Evolutionary conservation across 2,113 vertebrate species (phyloP).

Genomic region (Upupa epops): DNA sequence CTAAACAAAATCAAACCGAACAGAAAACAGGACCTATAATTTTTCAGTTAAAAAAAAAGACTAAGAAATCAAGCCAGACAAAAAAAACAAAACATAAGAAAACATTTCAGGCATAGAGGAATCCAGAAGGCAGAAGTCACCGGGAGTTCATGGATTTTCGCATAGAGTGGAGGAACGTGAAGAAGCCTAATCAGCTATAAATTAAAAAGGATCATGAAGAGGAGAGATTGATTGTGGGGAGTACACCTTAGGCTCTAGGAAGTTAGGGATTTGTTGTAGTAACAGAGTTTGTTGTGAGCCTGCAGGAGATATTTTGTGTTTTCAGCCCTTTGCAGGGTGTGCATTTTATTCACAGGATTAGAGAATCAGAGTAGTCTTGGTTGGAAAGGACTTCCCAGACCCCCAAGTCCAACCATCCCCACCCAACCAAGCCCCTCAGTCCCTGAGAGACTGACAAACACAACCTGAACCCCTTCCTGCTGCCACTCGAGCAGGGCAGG

Average conservation of each 20-base stretch:
- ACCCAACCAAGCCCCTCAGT: too few species aligned
- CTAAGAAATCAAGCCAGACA: not conserved
- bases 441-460: too few species aligned
- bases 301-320: not conserved
- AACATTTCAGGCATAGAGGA: not conserved
- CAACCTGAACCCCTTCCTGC: too few species aligned
- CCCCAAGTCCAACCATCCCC: too few species aligned
- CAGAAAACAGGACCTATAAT: not conserved
- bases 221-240: not conserved
- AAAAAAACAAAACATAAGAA: slow-evolving; percentile 1
- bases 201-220: not conserved
- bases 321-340: not conserved
- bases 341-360: not conserved
- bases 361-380: too few species aligned
- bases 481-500: too few species aligned
- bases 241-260: not conserved
- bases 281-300: not conserved
- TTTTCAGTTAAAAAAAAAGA: not conserved
- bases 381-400: too few species aligned
- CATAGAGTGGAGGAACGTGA: not conserved
- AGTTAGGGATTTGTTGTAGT: not conserved
- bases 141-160: not conserved
- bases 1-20: not conserved
- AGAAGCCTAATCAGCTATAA: not conserved
- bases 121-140: not conserved